These are phyloP conservation scores for Aphidius ervi DNA, from an alignment of 1,140 invertebrate species.

Conservation along the genomic window DNA sequence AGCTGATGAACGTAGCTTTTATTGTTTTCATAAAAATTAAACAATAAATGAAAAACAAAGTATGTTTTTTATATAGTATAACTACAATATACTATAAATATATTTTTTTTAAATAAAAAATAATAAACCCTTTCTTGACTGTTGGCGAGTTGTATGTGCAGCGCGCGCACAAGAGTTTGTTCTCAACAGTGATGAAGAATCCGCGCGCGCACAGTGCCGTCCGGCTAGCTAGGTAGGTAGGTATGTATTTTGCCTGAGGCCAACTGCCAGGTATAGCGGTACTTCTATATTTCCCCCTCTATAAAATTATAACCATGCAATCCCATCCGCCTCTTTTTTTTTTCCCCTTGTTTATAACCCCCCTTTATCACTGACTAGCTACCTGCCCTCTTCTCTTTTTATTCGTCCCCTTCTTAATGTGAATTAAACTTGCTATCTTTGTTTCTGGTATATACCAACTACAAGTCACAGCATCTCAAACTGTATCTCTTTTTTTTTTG, in stretches of 20 bases:
- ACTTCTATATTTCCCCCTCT: slow-evolving; percentile 32
- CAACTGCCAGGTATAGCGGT: slow-evolving; percentile 43
- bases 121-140: too few species aligned
- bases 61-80: too few species aligned
- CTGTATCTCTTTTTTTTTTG: too few species aligned
- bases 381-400: slow-evolving; percentile 9
- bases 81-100: too few species aligned
- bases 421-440: too few species aligned
- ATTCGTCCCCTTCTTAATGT: neutral
- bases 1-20: too few species aligned
- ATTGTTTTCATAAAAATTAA: too few species aligned
- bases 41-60: too few species aligned
- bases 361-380: neutral
- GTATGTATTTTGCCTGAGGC: slow-evolving; percentile 45
- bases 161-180: slow-evolving; percentile 17
- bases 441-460: slow-evolving; percentile 10
- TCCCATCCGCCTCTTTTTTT: slow-evolving; percentile 16
- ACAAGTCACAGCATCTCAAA: neutral
- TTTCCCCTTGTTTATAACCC: neutral
- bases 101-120: too few species aligned
- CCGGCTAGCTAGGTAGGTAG: slow-evolving; percentile 43
- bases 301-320: slow-evolving; percentile 17
- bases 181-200: slow-evolving; percentile 21
- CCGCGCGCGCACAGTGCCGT: slow-evolving; percentile 24
- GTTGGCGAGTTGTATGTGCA: neutral